phyloP scores from a whole-genome alignment of 2,797 vertebrate species.

The Cossypha caffra region DNA sequence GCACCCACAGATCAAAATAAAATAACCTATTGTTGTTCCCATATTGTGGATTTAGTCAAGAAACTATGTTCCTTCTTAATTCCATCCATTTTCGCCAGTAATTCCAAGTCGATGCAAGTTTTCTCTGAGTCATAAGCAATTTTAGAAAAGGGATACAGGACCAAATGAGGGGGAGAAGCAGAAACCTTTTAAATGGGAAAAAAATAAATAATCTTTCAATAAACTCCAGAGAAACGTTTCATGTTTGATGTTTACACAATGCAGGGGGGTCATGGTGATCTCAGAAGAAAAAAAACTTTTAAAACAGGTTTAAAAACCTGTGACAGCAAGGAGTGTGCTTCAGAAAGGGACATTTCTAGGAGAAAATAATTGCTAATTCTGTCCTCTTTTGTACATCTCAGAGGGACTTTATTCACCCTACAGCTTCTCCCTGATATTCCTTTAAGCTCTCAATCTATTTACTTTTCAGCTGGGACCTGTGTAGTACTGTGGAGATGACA shows the following conservation, averaged over 20 bases:
- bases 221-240: not conserved
- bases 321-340: not conserved
- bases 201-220: not conserved
- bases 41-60: not conserved
- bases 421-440: not conserved
- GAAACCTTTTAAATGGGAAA: not conserved
- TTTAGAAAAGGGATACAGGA: not conserved
- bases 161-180: not conserved
- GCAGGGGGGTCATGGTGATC: not conserved
- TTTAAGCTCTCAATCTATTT: not conserved
- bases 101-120: not conserved
- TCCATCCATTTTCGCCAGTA: not conserved
- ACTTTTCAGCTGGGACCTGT: not conserved
- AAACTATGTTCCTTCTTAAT: not conserved
- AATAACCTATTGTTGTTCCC: not conserved
- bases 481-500: no score
- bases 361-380: not conserved
- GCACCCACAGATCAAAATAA: not conserved
- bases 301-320: not conserved
- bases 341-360: not conserved
- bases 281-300: not conserved
- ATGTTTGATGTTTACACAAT: not conserved
- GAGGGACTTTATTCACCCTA: not conserved
- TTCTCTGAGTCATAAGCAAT: not conserved
- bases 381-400: not conserved